These are phyloP conservation scores for Morinoia aosen DNA, from an alignment of 2,888 invertebrate genomes.

Conservation along the genomic window DNA sequence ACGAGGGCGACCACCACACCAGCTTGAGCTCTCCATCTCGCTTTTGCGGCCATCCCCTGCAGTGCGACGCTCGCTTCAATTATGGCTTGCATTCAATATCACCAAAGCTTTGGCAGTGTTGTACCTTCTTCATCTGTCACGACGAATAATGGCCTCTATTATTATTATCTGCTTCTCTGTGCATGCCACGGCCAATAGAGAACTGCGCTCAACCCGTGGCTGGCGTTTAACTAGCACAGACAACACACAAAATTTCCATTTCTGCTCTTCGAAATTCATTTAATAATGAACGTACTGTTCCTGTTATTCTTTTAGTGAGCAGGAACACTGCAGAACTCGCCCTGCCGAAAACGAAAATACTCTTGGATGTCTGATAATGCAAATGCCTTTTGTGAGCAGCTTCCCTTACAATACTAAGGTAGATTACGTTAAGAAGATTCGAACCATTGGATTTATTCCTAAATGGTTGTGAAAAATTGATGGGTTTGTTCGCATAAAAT, in stretches of 20 bases:
- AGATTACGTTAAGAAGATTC: background rate
- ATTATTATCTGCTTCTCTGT: constrained; percentile 33
- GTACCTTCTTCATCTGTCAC: constrained; percentile 48
- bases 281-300: background rate
- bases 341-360: background rate
- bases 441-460: background rate
- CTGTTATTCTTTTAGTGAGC: background rate
- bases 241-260: constrained; percentile 1
- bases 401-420: background rate
- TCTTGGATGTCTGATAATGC: background rate
- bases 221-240: background rate
- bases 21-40: constrained; percentile 7
- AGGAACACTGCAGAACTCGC: background rate
- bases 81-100: constrained; percentile 52
- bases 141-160: constrained; percentile 32
- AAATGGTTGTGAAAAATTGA: background rate
- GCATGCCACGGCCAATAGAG: background rate
- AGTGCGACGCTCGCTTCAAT: constrained; percentile 38
- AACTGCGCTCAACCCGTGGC: background rate
- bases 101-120: constrained; percentile 35
- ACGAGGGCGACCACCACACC: background rate
- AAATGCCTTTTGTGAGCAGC: background rate
- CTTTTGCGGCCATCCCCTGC: constrained; percentile 40
- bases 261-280: background rate
- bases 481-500: background rate